Base-by-base conservation (phyloP, 2,888 invertebrate genomes). In the Euplexia lucipara region DNA sequence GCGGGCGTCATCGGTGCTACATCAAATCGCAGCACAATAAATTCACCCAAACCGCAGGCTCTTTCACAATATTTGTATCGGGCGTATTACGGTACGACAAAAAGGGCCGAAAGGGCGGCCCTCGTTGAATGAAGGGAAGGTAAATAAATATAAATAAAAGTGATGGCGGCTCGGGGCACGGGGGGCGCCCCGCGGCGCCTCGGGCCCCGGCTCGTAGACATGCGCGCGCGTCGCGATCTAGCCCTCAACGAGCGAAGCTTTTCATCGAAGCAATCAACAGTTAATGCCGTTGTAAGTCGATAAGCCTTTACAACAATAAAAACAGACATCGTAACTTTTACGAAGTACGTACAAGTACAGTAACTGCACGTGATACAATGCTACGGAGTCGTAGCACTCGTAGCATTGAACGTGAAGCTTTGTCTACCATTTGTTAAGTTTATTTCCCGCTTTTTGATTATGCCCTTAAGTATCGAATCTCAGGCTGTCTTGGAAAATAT, bases 71-170 rank as follows among this genome's bases (percentile, higher is more conserved):
- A 94, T 95, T 95, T 95, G 94, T 95, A 92, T 92, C 94, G 92
- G 91, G 88, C 88, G 90, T 89, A 90, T 90, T 90, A 89, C 87
- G 86, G 86, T 82, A 90, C 90, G 93, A 92, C 94, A 95, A 95
- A 95, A 95, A 94, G 91, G 92, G 90, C 94, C 93, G 94, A 94
- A 94, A 94, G 92, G 95, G 93, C 94, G 94, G 93, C 92, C 88
- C 91, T 91, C 89, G 90, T 91, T 95, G 94, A 95, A 95, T 95
- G 95, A 94, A 95, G 93, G 94, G 94, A 94, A 94, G 94, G 94
- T 95, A 95, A 95, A 95, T 95, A 95, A 95, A 95, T 94, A 95
- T 94, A 95, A 95, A 95, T 95, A 94, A 95, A 94, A 93, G 92
- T 90, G 88, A 91, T 88, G 91, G 90, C 83, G 88, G 85, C 61